Evolutionary conservation across 2,888 invertebrate species (phyloP).

Genomic region (Acleris cristana): DNA sequence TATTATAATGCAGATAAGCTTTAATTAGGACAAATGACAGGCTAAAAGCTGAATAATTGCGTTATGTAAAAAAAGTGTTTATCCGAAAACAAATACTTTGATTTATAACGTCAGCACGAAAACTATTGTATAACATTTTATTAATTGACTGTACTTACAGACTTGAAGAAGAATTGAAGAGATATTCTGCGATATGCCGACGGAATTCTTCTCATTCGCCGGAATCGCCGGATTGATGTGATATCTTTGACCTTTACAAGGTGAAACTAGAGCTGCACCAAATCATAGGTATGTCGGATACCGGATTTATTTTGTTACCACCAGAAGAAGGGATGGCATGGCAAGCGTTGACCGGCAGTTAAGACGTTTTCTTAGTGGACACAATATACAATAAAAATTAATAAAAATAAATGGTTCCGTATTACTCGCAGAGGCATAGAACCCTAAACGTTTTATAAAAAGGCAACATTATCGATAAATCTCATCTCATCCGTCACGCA

Average conservation of each 20-base stretch:
- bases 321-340: too few species aligned
- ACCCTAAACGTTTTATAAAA: too few species aligned
- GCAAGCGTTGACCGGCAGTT: too few species aligned
- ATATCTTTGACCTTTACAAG: constrained; percentile 75
- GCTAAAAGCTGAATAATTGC: constrained; percentile 19
- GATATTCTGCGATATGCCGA: constrained; percentile 23
- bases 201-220: constrained; percentile 37
- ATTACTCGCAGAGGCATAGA: too few species aligned
- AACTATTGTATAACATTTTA: not conserved
- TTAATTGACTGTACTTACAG: constrained; percentile 14
- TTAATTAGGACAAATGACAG: constrained; percentile 30
- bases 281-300: constrained; percentile 2
- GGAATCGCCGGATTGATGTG: constrained; percentile 39
- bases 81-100: not conserved
- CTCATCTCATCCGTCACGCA: too few species aligned
- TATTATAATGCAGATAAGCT: constrained; percentile 19
- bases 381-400: too few species aligned
- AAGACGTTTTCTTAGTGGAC: too few species aligned
- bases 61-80: constrained; percentile 29
- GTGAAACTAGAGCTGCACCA: constrained; percentile 64
- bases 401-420: too few species aligned
- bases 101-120: not conserved
- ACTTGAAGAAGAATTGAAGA: constrained; percentile 5
- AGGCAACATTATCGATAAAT: too few species aligned
- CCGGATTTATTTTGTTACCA: not conserved